Percentiles rank a stretch among this genome's conserved stretches.
phyloP scores from a whole-genome alignment of 2,113 vertebrate genomes.

The Festucalex cinctus region DNA sequence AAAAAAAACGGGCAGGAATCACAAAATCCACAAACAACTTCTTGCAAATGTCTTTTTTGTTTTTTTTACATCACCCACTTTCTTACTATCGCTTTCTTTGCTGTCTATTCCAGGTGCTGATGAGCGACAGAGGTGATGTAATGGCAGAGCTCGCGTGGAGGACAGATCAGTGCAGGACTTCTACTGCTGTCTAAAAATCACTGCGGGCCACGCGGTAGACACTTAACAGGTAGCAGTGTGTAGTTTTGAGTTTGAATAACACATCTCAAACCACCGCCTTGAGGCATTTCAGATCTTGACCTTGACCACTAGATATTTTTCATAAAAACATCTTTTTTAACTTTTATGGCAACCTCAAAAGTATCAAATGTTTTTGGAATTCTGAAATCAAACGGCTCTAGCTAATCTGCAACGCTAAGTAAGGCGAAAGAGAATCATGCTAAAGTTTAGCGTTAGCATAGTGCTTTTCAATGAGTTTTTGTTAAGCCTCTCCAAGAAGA shows the following conservation, averaged over 20 bases:
- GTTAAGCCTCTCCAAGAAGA: too few relatives aligned
- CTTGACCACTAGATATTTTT: slow-evolving; percentile 20
- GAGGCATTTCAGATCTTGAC: slow-evolving; percentile 2
- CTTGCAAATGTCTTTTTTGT: too few relatives aligned
- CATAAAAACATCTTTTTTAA: slow-evolving; percentile 7
- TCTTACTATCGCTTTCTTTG: slow-evolving; percentile 2
- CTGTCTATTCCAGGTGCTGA: slow-evolving; percentile 28
- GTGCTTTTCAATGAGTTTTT: too few relatives aligned
- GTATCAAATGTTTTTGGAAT: not conserved
- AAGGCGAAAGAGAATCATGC: too few relatives aligned
- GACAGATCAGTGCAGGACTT: slow-evolving; percentile 33
- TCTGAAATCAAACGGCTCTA: not conserved
- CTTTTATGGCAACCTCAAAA: slow-evolving; percentile 15
- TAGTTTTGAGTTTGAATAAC: slow-evolving; percentile 9
- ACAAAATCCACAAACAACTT: not conserved
- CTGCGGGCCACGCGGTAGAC: not conserved
- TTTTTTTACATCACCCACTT: not conserved
- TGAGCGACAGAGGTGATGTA: slow-evolving; percentile 37
- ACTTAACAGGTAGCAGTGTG: slow-evolving; percentile 46
- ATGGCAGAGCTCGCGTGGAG: slow-evolving; percentile 41
- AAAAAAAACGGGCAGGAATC: too few relatives aligned
- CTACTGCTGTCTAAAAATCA: slow-evolving; percentile 41
- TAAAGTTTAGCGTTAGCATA: too few relatives aligned
- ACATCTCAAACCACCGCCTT: slow-evolving; percentile 11
- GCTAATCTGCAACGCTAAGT: too few relatives aligned